Evolutionary conservation across 2,797 vertebrate species (phyloP), one percentile per base, ranked within the genome.

Genomic region (Manis pentadactyla): DNA sequence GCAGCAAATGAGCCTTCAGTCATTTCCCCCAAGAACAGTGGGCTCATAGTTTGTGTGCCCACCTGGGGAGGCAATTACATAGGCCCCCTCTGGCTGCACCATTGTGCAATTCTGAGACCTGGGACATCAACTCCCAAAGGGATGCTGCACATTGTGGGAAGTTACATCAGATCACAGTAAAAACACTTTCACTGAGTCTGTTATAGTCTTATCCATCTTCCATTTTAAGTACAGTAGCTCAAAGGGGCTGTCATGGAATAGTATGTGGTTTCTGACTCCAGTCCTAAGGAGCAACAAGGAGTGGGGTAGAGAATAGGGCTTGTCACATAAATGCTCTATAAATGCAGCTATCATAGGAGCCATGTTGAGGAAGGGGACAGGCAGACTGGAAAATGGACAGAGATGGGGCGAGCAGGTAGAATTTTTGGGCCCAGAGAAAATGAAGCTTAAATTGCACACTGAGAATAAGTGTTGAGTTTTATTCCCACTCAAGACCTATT

Each of bases 1-100:
- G 89, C 34, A 77, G 87, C 93, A 94, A 93, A 95, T 81, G 95
- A 97, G 92, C 78, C 73, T 79, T 66, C 51, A 64, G 64, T 89
- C 95, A 82, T 68, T 51, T 34, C 82, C 42, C 63, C 18, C 21
- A 23, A 55, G 84, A 95, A 95, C 92, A 91, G 90, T 83, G 95
- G 85, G 64, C 84, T 74, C 86, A 74, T 14, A 85, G 95, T 73
- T 66, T 46, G 7, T 0, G 17, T 15, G 3, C 82, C 78, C 90
- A 94, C 49, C 95, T 97, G 93, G 74, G 74, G 53, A 86, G 85
- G 85, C n/a, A 61, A 42, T 77, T 59, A 42, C 12, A 5, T 51
- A 73, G 66, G 63, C 18, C 63, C n/a, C 63, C 68, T 69, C 49
- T 39, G 68, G 66, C 88, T 49, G 42, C 31, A 8, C 89, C 51